Evolutionary conservation across 2,797 vertebrate species (phyloP), one percentile per base, ranked within the genome.

Genomic region (Picus viridis): DNA sequence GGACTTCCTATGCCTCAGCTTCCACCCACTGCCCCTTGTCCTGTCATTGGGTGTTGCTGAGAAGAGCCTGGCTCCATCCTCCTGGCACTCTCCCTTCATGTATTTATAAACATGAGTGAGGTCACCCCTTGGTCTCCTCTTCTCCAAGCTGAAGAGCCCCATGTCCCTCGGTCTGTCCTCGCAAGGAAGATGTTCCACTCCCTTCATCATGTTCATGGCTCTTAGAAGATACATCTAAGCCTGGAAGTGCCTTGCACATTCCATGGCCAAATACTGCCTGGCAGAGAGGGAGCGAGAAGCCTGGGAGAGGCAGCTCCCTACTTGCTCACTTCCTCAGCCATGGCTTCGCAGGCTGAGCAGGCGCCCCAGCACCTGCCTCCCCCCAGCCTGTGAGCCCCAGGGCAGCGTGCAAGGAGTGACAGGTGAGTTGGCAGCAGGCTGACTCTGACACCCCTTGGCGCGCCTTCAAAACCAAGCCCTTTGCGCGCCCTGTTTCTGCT

Each of bases 381-480:
- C 87, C 76, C 73, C n/a, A 73, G 70, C 85, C 85, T n/a, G 26
- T 2, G 0, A 78, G 89, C 87, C 95, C 83, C 0, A 0, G 88
- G 92, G 92, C 92, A 93, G 69, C 1, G 0, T 61, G 74, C 77
- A 78, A 92, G 74, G 95, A 95, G 74, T 78, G 94, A 96, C 96
- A 96, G 96, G 96, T 96, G 96, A 96, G 91, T 88, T 96, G 95
- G 95, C 95, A 96, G 87, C 91, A 59, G 6, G 43, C 53, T 0
- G 30, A 59, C 80, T 54, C 77, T 5, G 3, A 83, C 88, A 89
- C 84, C 93, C 78, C 89, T 95, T 9, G 7, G 86, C 58, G 2
- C 78, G 93, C 76, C 92, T 92, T 90, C 78, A 47, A 92, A 96
- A 89, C 93, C 95, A 77, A 95, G 94, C 92, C 95, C 88, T 95